Percentiles rank a stretch among this genome's conserved stretches.
Conservation (phyloP, 2,797 vertebrate genomes). For the Crocodylus rhombifer region DNA sequence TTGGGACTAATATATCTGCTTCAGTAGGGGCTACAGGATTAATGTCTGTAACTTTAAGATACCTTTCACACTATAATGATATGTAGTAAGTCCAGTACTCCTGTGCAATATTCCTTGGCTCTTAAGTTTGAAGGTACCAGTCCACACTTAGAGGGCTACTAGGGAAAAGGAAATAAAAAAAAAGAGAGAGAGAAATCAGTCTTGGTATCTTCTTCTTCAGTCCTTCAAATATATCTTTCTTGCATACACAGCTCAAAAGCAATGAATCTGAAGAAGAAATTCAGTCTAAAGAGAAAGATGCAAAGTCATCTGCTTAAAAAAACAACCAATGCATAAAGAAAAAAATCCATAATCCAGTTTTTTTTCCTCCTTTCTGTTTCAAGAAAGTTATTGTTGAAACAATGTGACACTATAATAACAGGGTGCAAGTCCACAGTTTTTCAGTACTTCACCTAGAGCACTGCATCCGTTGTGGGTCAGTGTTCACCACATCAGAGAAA, state of each 20-base stretch:
- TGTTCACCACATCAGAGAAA: background rate
- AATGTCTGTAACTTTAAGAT: background rate
- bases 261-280: background rate
- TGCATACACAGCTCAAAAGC: background rate
- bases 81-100: background rate
- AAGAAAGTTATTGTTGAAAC: slow-evolving; percentile 4
- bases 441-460: slow-evolving; percentile 5
- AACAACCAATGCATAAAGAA: background rate
- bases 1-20: background rate
- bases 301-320: slow-evolving; percentile 18
- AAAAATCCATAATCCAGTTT: background rate
- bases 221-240: background rate
- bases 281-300: slow-evolving; percentile 15
- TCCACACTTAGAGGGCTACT: background rate
- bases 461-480: slow-evolving; percentile 35
- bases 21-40: background rate
- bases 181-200: background rate
- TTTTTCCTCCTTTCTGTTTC: background rate
- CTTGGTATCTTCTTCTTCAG: background rate
- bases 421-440: background rate
- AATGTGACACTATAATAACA: background rate
- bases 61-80: too few species aligned
- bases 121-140: background rate
- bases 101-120: background rate
- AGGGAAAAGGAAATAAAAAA: background rate